Conservation (phyloP, 2,888 invertebrate species). For the Phengaris arion region DNA sequence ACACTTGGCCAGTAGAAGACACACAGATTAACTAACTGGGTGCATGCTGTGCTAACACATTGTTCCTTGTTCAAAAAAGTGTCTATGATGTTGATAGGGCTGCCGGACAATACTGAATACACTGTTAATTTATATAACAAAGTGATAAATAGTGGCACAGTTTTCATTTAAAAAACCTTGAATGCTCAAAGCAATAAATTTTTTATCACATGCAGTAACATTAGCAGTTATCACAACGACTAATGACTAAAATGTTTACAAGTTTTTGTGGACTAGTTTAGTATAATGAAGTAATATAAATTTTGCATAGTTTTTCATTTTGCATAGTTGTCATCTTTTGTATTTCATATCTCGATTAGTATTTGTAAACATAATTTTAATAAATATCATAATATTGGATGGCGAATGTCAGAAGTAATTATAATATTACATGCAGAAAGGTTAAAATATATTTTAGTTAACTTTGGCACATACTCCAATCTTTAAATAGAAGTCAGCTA, state of each 20-base stretch:
- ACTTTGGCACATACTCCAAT: constrained; percentile 64
- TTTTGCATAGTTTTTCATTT: too few species aligned
- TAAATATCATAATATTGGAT: not conserved
- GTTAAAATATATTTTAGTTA: constrained; percentile 58
- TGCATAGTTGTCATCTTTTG: not conserved
- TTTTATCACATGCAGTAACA: constrained; percentile 4
- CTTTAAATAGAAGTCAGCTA: constrained; percentile 56
- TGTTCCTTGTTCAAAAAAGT: constrained; percentile 1
- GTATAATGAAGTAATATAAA: too few species aligned
- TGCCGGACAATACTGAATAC: not conserved
- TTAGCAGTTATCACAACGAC: not conserved
- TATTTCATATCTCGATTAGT: not conserved
- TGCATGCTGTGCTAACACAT: constrained; percentile 36
- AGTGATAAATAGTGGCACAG: not conserved
- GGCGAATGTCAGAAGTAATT: not conserved
- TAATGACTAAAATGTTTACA: not conserved
- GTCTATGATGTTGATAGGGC: not conserved
- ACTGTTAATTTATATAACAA: not conserved
- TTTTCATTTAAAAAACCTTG: not conserved
- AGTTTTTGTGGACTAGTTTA: not conserved
- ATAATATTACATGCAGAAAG: constrained; percentile 37
- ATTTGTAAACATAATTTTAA: not conserved
- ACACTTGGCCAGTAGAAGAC: constrained; percentile 56
- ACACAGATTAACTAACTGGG: constrained; percentile 60
- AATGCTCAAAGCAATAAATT: not conserved